Percentiles rank a stretch among this genome's conserved stretches.
These are phyloP conservation scores for Hydrophis major DNA, from an alignment of 2,797 vertebrate species.

Conservation along the genomic window DNA sequence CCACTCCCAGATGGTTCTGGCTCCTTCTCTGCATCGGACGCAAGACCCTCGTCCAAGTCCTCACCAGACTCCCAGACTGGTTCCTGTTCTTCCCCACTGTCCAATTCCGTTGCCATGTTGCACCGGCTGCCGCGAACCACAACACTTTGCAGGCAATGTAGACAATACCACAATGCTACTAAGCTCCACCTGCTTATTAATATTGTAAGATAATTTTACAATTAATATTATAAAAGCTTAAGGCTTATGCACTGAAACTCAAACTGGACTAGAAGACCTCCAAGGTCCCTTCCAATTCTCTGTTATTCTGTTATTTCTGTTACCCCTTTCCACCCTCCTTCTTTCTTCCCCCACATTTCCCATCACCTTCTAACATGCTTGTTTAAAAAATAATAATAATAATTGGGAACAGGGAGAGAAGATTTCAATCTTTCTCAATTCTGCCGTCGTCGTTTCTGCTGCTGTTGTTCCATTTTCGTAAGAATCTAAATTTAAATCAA, in stretches of 20 bases:
- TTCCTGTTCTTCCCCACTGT: too few species aligned
- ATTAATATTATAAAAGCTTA: too few species aligned
- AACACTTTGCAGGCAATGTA: too few species aligned
- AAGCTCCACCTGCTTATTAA: background rate
- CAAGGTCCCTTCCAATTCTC: background rate
- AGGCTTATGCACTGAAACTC: too few species aligned
- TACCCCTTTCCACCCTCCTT: background rate
- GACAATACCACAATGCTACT: background rate
- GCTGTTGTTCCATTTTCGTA: background rate
- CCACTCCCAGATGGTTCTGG: too few species aligned
- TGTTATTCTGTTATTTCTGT: background rate
- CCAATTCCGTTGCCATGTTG: too few species aligned
- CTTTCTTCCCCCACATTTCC: background rate
- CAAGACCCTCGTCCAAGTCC: too few species aligned
- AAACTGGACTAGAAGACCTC: background rate
- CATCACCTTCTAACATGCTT: background rate
- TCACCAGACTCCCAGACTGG: too few species aligned
- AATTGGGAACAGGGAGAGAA: background rate
- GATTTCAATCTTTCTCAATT: constrained; percentile 22
- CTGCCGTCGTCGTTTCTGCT: background rate
- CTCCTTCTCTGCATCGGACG: too few species aligned
- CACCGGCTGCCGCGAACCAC: too few species aligned
- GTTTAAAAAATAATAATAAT: background rate
- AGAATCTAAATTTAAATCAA: constrained; percentile 16
- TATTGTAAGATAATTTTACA: too few species aligned